Conservation (phyloP, 1,140 invertebrate genomes). For the Bradynema listronoti region DNA sequence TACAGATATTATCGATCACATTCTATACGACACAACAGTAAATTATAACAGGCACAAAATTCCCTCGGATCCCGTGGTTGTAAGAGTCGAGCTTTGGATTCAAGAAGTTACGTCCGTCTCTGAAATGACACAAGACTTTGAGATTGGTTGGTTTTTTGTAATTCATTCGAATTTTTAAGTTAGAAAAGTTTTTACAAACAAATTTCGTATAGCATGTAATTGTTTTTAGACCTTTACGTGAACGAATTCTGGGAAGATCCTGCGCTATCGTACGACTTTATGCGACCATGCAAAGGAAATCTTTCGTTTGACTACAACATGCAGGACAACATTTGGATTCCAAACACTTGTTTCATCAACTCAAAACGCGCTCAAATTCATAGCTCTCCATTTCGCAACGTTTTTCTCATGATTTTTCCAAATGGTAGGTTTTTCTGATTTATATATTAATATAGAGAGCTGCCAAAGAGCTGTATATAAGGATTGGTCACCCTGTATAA, state of each 20-base stretch:
- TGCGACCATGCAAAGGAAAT: conserved; percentile 56
- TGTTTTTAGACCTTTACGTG: conserved; percentile 53
- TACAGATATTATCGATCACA: conserved; percentile 57
- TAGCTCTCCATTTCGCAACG: conserved; percentile 54
- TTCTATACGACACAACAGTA: conserved; percentile 52
- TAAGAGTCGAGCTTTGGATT: conserved; percentile 54
- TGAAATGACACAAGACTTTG: conserved; percentile 58
- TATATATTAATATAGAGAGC: not conserved
- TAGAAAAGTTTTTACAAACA: conserved; percentile 12
- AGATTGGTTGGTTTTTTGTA: conserved; percentile 53
- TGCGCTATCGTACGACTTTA: conserved; percentile 48
- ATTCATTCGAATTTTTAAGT: conserved; percentile 5
- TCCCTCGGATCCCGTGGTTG: conserved; percentile 50
- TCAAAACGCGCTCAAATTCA: conserved; percentile 54
- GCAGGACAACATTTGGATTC: conserved; percentile 51
- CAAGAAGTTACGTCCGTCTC: conserved; percentile 42
- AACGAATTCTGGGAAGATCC: conserved; percentile 58
- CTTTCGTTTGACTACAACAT: conserved; percentile 54
- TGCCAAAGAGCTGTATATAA: too few relatives aligned
- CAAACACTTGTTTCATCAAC: conserved; percentile 55
- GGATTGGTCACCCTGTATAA: too few relatives aligned
- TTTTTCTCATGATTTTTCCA: conserved; percentile 57
- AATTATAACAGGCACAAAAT: conserved; percentile 53
- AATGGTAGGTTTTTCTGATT: conserved; percentile 45
- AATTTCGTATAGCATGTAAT: conserved; percentile 7